Evolutionary conservation across 2,888 invertebrate species (phyloP).

Genomic region (Leptinotarsa juncta): DNA sequence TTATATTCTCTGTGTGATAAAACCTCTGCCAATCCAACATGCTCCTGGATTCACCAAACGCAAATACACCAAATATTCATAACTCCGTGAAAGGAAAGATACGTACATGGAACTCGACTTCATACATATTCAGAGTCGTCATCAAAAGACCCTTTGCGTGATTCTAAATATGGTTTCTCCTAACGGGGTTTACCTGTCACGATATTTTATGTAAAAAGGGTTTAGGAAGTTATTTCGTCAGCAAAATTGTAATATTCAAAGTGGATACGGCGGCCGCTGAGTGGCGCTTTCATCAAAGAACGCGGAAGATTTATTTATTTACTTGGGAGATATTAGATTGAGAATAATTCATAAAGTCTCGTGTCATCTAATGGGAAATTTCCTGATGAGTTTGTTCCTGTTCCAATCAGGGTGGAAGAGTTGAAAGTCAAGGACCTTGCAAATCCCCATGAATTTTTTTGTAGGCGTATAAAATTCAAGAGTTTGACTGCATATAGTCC

Average conservation of each 20-base stretch:
- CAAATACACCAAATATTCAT: conserved; percentile 19
- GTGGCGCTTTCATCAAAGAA: conserved; percentile 1
- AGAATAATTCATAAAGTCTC: background rate
- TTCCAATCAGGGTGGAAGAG: too few species aligned
- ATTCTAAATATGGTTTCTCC: conserved; percentile 36
- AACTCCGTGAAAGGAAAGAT: conserved; percentile 1
- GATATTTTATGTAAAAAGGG: conserved; percentile 43
- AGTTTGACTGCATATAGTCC: too few species aligned
- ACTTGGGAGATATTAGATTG: conserved; percentile 1
- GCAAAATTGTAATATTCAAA: conserved; percentile 36
- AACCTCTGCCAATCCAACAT: background rate
- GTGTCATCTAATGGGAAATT: background rate
- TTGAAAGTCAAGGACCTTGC: too few species aligned
- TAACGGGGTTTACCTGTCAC: conserved; percentile 36
- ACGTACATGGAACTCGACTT: conserved; percentile 31
- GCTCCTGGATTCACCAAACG: background rate
- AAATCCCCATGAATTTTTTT: too few species aligned
- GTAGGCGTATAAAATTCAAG: too few species aligned
- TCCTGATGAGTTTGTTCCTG: too few species aligned
- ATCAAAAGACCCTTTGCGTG: conserved; percentile 34
- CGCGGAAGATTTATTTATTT: conserved; percentile 6
- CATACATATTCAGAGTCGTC: conserved; percentile 40
- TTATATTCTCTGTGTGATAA: background rate
- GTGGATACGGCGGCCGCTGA: conserved; percentile 11
- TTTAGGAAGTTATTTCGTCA: conserved; percentile 34